These are phyloP conservation scores for Gouania willdenowi DNA, from an alignment of 2,797 vertebrate genomes.

Conservation along the genomic window DNA sequence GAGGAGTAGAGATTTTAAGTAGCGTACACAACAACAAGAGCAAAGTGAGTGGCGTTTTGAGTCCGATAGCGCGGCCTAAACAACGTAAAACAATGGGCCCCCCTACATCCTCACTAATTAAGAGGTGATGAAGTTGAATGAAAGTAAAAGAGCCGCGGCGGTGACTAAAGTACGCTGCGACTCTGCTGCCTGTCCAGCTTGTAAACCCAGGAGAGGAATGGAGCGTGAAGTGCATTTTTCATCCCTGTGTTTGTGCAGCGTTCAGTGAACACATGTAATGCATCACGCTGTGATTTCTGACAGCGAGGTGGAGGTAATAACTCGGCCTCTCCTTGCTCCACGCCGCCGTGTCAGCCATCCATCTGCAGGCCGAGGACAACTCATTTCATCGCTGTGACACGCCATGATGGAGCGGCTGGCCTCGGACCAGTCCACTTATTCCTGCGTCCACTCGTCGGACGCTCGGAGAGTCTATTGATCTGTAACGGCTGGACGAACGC, in stretches of 20 bases:
- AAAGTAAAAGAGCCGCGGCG: too few species aligned
- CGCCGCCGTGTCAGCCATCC: slow-evolving; percentile 88
- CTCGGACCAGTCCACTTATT: slow-evolving; percentile 68
- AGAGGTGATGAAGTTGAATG: too few species aligned
- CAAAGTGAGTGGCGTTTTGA: too few species aligned
- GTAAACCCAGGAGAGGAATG: slow-evolving; percentile 49
- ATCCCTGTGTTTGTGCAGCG: slow-evolving; percentile 61
- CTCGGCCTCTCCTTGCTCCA: slow-evolving; percentile 53
- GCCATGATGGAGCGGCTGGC: slow-evolving; percentile 82
- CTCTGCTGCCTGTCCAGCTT: slow-evolving; percentile 32
- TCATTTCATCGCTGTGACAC: slow-evolving; percentile 93
- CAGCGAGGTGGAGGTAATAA: slow-evolving; percentile 80
- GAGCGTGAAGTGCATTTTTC: slow-evolving; percentile 69
- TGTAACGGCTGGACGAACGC: slow-evolving; percentile 77
- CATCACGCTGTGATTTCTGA: slow-evolving; percentile 83
- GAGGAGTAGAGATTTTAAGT: too few species aligned
- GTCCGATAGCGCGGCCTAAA: too few species aligned
- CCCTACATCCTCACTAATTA: too few species aligned
- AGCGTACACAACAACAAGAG: too few species aligned
- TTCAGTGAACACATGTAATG: slow-evolving; percentile 72
- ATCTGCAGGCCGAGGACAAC: slow-evolving; percentile 87
- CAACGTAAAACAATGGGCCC: too few species aligned
- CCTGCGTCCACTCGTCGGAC: slow-evolving; percentile 83
- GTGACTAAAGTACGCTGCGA: too few species aligned
- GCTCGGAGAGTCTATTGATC: slow-evolving; percentile 94